Evolutionary conservation across 2,888 invertebrate species (phyloP).

Genomic region (Trachelus tabidus): DNA sequence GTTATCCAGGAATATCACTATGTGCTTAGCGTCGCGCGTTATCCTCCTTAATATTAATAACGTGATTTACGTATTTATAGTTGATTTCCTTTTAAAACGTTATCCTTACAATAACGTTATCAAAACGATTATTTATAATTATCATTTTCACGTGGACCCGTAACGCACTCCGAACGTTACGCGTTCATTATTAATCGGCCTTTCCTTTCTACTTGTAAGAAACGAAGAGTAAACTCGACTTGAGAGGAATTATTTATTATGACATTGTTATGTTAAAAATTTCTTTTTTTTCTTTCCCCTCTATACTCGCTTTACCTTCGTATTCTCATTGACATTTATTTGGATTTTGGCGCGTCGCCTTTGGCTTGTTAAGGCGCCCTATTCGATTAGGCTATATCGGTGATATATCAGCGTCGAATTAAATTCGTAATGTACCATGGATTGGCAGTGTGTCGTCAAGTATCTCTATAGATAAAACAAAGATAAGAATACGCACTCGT

Average conservation of each 20-base stretch:
- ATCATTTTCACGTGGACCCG: neutral
- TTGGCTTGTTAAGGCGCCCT: neutral
- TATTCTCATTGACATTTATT: neutral
- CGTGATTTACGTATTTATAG: neutral
- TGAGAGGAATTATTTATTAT: neutral
- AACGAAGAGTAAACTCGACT: neutral
- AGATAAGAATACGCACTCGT: neutral
- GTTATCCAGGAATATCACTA: neutral
- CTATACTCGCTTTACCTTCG: neutral
- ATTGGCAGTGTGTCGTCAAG: constrained; percentile 50
- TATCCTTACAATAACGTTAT: neutral
- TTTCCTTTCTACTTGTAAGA: too few relatives aligned
- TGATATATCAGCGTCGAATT: constrained; percentile 26
- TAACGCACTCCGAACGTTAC: neutral
- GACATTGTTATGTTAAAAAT: neutral
- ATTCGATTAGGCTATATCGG: neutral
- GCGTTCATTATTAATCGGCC: neutral
- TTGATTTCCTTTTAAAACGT: neutral
- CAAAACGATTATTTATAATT: neutral
- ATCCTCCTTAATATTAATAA: neutral
- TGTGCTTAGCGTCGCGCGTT: neutral
- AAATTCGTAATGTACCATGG: constrained; percentile 57
- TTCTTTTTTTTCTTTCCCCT: neutral
- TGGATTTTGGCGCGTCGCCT: neutral
- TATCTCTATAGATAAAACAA: neutral